Base-by-base conservation (phyloP, 2,113 vertebrate species). In the Camelus bactrianus region DNA sequence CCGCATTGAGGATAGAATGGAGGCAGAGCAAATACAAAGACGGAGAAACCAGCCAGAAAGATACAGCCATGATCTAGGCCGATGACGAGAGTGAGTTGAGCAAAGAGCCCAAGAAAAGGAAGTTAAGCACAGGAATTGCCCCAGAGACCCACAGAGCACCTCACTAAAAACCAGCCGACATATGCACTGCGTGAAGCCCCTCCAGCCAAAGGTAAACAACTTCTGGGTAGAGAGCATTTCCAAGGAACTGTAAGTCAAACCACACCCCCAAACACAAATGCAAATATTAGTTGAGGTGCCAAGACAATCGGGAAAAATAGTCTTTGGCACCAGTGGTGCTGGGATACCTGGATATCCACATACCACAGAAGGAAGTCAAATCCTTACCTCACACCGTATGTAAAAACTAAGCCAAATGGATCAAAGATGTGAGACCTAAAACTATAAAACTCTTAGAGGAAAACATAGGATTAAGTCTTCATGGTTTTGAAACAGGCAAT, bases 31-130 rank as follows among this genome's bases (percentile, higher is more conserved):
- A 20, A 24, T 9, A 14, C 0, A 58, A 13, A 84, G 84, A 10
- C 65, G 52, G 64, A 65, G 38, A 32, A 52, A 38, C 12, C 9
- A 42, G 19, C 8, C 60, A 28, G 35, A 28, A 83, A 70, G 24
- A 62, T 0, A 4, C 5, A 22, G 14, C 11, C 10, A 0, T 5
- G 1, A n/a, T 32, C 13, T n/a, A 86, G 56, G 16, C 13, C 35
- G 28, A 50, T 9, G 5, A 11, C 26, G 9, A 3, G 16, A 76
- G 46, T 15, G 73, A 32, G 73, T 9, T 0, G 46, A 14, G 2
- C 26, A 0, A 3, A 19, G 46, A 10, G 8, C 16, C 19, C 14
- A 46, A 76, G 73, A 16, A 50, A 8, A 32, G 28, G 19, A 20
- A 1, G 28, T 28, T 5, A 2, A 3, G 73, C 2, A 14, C 38